Percentiles rank a stretch among this genome's conserved stretches.
phyloP scores from a whole-genome alignment of 2,888 invertebrate species.

The Epinotia nisella region DNA sequence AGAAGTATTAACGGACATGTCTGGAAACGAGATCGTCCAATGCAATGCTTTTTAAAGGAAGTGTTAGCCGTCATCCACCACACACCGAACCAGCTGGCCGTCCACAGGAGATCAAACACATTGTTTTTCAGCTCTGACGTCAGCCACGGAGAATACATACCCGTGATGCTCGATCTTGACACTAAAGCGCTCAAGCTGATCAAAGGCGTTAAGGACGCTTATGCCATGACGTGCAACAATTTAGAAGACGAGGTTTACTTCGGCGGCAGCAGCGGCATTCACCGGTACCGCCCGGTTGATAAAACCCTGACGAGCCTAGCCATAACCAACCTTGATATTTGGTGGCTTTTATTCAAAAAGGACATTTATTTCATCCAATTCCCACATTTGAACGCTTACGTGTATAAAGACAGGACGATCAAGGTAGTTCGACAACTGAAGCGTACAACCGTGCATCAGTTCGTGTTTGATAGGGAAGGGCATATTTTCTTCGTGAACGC shows the following conservation, averaged over 20 bases:
- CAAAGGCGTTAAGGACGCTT: conserved; percentile 74
- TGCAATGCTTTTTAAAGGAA: conserved; percentile 68
- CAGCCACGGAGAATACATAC: conserved; percentile 70
- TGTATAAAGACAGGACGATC: conserved; percentile 61
- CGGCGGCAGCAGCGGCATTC: conserved; percentile 74
- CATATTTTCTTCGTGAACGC: conserved; percentile 71
- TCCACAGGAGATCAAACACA: conserved; percentile 63
- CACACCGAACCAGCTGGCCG: conserved; percentile 73
- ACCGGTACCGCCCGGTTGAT: conserved; percentile 60
- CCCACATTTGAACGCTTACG: conserved; percentile 67
- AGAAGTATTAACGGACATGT: conserved; percentile 56
- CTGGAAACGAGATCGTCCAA: conserved; percentile 54
- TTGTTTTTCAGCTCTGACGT: conserved; percentile 75
- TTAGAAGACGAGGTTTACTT: conserved; percentile 64
- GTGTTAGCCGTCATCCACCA: conserved; percentile 61
- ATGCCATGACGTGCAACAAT: conserved; percentile 65
- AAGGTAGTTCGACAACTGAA: conserved; percentile 55
- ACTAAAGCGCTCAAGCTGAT: conserved; percentile 64
- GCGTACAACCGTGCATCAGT: conserved; percentile 64
- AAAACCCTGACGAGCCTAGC: conserved; percentile 62
- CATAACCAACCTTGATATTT: conserved; percentile 67
- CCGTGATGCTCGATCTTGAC: conserved; percentile 64
- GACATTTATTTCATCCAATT: conserved; percentile 70
- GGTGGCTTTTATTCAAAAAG: conserved; percentile 71
- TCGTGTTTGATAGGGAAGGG: conserved; percentile 66